Conservation (phyloP, 2,888 invertebrate species). For the Idaea aversata region DNA sequence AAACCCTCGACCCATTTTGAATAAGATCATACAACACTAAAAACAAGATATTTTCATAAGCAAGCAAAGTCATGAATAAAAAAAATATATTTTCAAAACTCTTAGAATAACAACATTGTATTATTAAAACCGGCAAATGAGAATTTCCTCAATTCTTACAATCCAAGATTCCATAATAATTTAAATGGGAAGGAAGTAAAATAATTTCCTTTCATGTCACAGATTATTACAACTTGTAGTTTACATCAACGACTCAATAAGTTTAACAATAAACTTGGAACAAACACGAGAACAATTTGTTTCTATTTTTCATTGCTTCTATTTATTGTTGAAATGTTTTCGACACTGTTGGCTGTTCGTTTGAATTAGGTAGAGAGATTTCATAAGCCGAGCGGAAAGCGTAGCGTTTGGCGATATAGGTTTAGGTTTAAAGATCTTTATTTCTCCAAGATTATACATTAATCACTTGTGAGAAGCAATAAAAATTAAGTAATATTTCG, state of each 20-base stretch:
- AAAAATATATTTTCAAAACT: conserved; percentile 8
- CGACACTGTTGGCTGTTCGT: conserved; percentile 12
- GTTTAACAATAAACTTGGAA: conserved; percentile 55
- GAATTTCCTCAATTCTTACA: conserved; percentile 3
- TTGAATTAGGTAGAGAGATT: conserved; percentile 8
- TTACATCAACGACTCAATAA: conserved; percentile 72
- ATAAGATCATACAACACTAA: no score
- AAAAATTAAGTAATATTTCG: no score
- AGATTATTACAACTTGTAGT: conserved; percentile 48
- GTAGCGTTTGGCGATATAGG: neutral
- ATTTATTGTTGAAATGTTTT: conserved; percentile 23
- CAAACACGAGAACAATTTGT: conserved; percentile 45
- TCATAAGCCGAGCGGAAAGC: neutral
- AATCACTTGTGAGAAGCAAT: no score
- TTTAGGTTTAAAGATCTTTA: no score
- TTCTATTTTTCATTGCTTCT: conserved; percentile 36
- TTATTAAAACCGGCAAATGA: neutral
- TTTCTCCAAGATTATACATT: no score
- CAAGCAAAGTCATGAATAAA: conserved; percentile 11
- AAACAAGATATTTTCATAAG: neutral
- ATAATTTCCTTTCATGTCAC: conserved; percentile 27
- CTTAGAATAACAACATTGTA: neutral
- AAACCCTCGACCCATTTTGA: no score
- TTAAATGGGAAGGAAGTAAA: conserved; percentile 18
- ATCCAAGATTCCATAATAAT: neutral